Evolutionary conservation across 2,797 vertebrate genomes (phyloP).

Genomic region (Spea hammondii): DNA sequence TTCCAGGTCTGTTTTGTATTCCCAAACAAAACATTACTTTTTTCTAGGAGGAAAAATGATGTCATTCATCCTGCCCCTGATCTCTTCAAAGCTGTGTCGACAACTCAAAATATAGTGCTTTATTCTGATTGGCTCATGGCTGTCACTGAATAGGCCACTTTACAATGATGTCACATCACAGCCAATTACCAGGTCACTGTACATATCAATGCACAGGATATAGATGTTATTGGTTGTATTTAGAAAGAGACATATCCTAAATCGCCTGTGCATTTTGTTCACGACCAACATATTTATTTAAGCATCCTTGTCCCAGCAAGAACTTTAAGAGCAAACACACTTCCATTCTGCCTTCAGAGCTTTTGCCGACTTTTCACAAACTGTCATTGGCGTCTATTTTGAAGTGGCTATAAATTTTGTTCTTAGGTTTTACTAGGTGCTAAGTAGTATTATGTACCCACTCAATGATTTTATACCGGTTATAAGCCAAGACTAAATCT

Average conservation of each 20-base stretch:
- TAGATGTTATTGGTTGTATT: background rate
- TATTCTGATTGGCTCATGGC: background rate
- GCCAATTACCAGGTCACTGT: background rate
- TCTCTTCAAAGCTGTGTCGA: background rate
- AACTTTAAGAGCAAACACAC: background rate
- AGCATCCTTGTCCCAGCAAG: background rate
- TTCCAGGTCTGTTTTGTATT: background rate
- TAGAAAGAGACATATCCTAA: background rate
- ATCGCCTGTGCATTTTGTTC: background rate
- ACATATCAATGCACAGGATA: background rate
- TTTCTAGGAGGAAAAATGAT: background rate
- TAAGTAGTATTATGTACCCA: background rate
- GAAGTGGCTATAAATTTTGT: constrained; percentile 5
- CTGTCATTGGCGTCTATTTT: background rate
- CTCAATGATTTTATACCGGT: constrained; percentile 1
- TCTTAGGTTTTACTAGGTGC: constrained; percentile 8
- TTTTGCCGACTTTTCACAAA: background rate
- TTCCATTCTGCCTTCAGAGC: background rate
- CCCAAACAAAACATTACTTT: background rate
- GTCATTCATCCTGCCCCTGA: background rate
- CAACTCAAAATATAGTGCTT: background rate
- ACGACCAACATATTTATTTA: background rate
- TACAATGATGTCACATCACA: background rate
- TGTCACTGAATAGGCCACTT: background rate
- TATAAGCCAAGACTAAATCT: background rate